These are phyloP conservation scores for Tribolium castaneum DNA, from an alignment of 1,140 invertebrate species.

Conservation along the genomic window DNA sequence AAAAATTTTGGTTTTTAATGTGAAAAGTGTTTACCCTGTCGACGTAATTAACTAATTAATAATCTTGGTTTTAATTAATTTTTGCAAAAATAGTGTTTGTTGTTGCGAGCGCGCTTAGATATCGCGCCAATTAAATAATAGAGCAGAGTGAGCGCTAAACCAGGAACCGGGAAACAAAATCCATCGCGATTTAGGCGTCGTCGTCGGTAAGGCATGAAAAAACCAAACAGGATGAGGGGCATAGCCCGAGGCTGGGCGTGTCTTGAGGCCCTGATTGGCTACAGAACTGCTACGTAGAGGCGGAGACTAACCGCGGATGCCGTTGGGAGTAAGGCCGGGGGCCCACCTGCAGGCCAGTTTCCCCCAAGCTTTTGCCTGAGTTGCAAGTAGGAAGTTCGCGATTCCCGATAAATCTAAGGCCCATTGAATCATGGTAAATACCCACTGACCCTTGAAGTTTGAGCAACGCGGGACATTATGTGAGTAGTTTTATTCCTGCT, in stretches of 20 bases:
- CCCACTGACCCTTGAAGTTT: background rate
- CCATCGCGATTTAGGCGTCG: background rate
- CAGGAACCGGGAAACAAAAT: constrained; percentile 20
- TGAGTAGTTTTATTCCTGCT: background rate
- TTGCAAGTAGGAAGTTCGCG: constrained; percentile 38
- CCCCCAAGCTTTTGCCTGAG: constrained; percentile 55
- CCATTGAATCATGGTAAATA: constrained; percentile 19
- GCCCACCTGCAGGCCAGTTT: constrained; percentile 56
- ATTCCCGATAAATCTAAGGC: constrained; percentile 9
- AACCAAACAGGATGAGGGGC: constrained; percentile 44
- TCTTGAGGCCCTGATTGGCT: constrained; percentile 56
- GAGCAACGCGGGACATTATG: background rate
- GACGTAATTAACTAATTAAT: no score
- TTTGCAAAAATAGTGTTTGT: no score
- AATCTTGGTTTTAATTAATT: no score
- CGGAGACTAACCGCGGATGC: constrained; percentile 46
- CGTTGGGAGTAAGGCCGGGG: constrained; percentile 48
- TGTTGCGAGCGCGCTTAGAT: no score
- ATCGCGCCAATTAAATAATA: constrained; percentile 15
- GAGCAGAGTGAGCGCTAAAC: constrained; percentile 3
- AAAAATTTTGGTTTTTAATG: no score
- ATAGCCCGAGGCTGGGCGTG: constrained; percentile 59
- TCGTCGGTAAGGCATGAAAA: constrained; percentile 11
- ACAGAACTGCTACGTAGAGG: constrained; percentile 51
- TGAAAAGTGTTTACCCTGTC: no score